These are phyloP conservation scores for Fratercula arctica DNA, from an alignment of 2,797 vertebrate genomes.

Conservation along the genomic window DNA sequence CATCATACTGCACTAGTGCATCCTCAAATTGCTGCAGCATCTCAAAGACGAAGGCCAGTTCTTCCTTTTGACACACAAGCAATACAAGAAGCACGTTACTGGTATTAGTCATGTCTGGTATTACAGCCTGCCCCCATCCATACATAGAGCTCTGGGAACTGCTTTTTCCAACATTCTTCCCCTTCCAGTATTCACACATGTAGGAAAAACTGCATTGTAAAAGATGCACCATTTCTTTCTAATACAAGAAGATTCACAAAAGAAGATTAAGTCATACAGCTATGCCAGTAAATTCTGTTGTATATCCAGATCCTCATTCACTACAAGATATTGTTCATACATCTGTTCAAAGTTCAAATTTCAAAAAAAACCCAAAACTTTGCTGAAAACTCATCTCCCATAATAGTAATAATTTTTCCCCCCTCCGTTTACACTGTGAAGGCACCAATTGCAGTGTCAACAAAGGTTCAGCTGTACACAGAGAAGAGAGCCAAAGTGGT, in stretches of 20 bases:
- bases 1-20: constrained; percentile 97
- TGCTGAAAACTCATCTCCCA: not conserved
- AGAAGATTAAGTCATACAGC: not conserved
- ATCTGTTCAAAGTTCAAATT: not conserved
- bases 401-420: not conserved
- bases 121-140: not conserved
- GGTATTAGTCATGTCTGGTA: not conserved
- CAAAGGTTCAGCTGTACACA: not conserved
- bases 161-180: not conserved
- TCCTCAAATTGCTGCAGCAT: constrained; percentile 99
- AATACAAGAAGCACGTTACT: not conserved
- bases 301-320: not conserved
- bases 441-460: not conserved
- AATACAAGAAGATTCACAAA: not conserved
- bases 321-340: not conserved
- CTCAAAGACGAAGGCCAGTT: constrained; percentile 98
- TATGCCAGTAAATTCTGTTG: not conserved
- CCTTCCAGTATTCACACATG: not conserved
- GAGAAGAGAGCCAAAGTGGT: not conserved
- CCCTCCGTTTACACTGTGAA: not conserved
- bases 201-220: not conserved
- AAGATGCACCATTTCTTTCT: not conserved
- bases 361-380: not conserved
- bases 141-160: not conserved
- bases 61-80: constrained; percentile 83